A percentile compares a stretch with the other conserved stretches of the same genome.
Evolutionary conservation across 1,140 invertebrate genomes (phyloP).

Genomic region (Caerostris extrusa): DNA sequence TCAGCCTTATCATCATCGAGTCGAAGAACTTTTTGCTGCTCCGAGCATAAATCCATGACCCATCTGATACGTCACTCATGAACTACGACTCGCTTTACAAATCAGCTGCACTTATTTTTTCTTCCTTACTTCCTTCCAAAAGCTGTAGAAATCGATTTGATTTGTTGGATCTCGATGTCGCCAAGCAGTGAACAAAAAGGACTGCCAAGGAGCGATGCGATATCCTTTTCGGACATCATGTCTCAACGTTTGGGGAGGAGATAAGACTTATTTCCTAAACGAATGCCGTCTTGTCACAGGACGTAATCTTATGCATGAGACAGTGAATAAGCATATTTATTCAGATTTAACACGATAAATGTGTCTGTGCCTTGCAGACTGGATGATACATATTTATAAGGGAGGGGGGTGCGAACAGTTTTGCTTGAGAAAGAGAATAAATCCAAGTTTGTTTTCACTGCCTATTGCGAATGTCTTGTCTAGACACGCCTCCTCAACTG

Average conservation of each 20-base stretch:
- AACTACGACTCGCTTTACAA: background rate
- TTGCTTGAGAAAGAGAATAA: too few species aligned
- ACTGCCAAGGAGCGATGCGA: background rate
- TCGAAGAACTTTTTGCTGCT: too few species aligned
- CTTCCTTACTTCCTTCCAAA: background rate
- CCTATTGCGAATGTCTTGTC: too few species aligned
- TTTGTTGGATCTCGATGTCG: background rate
- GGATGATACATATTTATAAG: background rate
- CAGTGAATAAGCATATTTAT: background rate
- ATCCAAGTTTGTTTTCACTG: too few species aligned
- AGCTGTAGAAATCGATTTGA: background rate
- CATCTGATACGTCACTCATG: constrained; percentile 50
- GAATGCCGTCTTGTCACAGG: background rate
- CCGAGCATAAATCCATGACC: constrained; percentile 25
- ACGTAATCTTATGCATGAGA: background rate
- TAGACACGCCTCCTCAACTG: too few species aligned
- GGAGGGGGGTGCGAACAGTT: too few species aligned
- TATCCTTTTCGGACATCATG: background rate
- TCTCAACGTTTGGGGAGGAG: background rate
- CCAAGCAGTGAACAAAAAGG: background rate
- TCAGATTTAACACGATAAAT: background rate
- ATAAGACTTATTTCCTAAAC: too few species aligned
- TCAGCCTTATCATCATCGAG: background rate
- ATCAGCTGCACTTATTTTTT: background rate
- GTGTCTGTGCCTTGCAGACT: background rate